phyloP scores from a whole-genome alignment of 2,888 invertebrate species.

The Aquatica leii region DNA sequence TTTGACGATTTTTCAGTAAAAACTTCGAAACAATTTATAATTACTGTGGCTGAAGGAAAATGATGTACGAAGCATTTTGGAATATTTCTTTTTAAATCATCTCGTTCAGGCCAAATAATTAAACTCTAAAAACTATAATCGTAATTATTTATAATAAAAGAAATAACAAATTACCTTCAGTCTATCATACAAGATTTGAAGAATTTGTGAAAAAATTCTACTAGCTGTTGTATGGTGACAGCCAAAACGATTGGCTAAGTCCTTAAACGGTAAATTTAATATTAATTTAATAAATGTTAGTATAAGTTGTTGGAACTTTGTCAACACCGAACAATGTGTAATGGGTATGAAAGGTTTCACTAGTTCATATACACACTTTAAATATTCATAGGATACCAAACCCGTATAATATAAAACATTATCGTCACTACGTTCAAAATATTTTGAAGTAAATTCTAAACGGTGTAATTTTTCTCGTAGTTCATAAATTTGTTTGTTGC shows the following conservation, averaged over 20 bases:
- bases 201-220: not conserved
- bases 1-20: not conserved
- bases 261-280: not conserved
- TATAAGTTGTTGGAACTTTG: not conserved
- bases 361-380: not conserved
- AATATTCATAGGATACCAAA: not conserved
- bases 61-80: not conserved
- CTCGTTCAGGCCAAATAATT: slow-evolving; percentile 2
- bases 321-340: not conserved
- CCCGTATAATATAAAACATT: slow-evolving; percentile 7
- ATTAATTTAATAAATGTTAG: not conserved
- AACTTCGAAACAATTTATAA: no score
- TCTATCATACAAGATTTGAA: slow-evolving; percentile 1
- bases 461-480: not conserved
- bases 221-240: not conserved
- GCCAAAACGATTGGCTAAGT: not conserved
- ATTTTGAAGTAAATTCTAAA: not conserved
- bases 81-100: no score
- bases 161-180: not conserved
- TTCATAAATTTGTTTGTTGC: not conserved
- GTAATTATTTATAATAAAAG: no score
- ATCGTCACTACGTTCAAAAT: not conserved
- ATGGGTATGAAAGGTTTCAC: not conserved
- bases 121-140: not conserved
- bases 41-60: no score